Base-by-base conservation (phyloP, 2,113 vertebrate genomes). In the Sphyrna mokarran region DNA sequence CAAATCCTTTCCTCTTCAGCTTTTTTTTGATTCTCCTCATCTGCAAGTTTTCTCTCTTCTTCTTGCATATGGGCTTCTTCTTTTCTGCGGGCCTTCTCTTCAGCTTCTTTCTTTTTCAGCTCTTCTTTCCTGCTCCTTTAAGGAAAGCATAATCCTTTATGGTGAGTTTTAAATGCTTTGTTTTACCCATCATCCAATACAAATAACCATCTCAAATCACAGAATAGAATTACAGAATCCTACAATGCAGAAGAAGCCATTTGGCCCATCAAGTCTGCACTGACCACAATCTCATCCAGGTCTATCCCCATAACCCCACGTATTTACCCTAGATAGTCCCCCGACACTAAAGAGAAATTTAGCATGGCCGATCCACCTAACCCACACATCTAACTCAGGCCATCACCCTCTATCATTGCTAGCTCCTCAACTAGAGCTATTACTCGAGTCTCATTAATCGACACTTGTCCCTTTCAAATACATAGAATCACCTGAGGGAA, bases 121-220 rank as follows among this genome's bases (percentile, higher is more conserved):
- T 98, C 98, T 96, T 98, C 98, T 96, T 98, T 97, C 96, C 96
- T 97, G 95, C 98, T 86, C 96, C 98, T 98, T 95, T 40, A 16
- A 95, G 54, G 14, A 66, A 87, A 58, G 22, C 48, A 26, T 18
- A 93, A 93, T 66, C 7, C 87, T 91, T 58, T 22, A 29, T 33
- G 2, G 29, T 37, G 61, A 66, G 26, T 14, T 58, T 37, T n/a
- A 66, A 83, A 40, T 8, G 20, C 13, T 54, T 11, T 14, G 5
- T 37, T 18, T 63, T 14, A 18, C 6, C 58, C 54, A 3, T n/a
- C 29, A 14, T 54, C 61, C 66, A 66, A 93, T 66, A 22, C 54
- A 66, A 66, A 37, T 9, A 61, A 63, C 11, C 54, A 23, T 1
- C 87, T 58, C 26, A 16, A 20, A 20, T 26, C 23, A 23, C 48